Conservation (phyloP, 2,888 invertebrate species). For the Pterobdella sp. region DNA sequence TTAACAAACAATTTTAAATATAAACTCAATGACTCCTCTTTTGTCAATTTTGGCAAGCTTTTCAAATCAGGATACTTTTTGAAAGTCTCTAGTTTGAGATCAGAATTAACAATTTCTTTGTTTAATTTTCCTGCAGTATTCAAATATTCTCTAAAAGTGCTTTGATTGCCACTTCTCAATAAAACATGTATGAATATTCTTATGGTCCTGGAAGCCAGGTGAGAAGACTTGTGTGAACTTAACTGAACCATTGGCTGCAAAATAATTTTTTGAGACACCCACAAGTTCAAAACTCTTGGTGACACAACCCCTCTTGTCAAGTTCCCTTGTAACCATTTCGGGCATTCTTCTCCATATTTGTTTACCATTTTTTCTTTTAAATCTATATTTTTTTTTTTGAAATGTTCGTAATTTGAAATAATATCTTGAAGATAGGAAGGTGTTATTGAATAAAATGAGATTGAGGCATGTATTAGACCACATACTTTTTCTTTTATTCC, state of each 20-base stretch:
- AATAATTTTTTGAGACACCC: constrained; percentile 43
- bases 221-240: constrained; percentile 40
- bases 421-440: constrained; percentile 10
- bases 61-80: neutral
- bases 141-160: constrained; percentile 21
- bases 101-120: constrained; percentile 10
- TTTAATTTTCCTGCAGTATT: constrained; percentile 8
- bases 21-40: neutral
- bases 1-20: no score
- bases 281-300: constrained; percentile 58
- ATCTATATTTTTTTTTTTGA: neutral
- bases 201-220: constrained; percentile 41
- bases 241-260: constrained; percentile 46
- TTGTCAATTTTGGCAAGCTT: neutral
- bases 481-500: constrained; percentile 39
- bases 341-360: neutral
- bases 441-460: constrained; percentile 42
- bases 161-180: constrained; percentile 38
- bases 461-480: constrained; percentile 41
- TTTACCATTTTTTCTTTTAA: neutral
- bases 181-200: constrained; percentile 46
- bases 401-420: constrained; percentile 11
- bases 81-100: neutral
- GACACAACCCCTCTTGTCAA: constrained; percentile 61
- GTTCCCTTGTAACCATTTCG: constrained; percentile 61